Base-by-base conservation (phyloP, 2,797 vertebrate genomes). In the Phylloscopus collybita region DNA sequence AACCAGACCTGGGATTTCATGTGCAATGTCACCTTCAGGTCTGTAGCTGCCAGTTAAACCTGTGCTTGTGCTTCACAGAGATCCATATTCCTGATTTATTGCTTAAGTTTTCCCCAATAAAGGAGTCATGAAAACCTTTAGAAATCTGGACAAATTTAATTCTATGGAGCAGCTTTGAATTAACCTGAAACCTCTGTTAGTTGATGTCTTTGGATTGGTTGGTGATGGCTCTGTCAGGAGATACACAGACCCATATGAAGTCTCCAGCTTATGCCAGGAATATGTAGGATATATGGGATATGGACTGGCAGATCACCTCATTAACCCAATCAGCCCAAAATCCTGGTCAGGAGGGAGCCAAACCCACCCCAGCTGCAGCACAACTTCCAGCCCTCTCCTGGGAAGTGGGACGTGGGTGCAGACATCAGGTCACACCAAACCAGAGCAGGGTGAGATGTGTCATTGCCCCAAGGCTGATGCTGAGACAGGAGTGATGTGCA, bases 351-450 rank as follows among this genome's bases (percentile, higher is more conserved):
- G 51, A 82, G 40, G 67, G 56, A 80, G 29, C 59, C 60, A 45
- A 51, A 5, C 10, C n/a, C 47, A 11, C 4, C 25, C 9, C 6
- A 53, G 42, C 12, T 84, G 42, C 30, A 4, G n/a, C 59, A 25
- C 38, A 49, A 2, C 64, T 59, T 61, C 38, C 80, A 84, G 27
- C 40, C 44, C 22, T 79, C 27, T 49, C 45, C 15, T 17, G 27
- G 61, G 66, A 20, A 34, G 22, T 0, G 7, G 16, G 30, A 15
- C 0, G 0, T 44, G 45, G 36, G 22, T 65, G 56, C 21, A 49
- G 44, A 22, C 29, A 13, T 10, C 15, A 9, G 25, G 7, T 26
- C 34, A 5, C 30, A 17, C 6, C 80, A 5, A 13, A 14, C 13
- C 10, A n/a, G 27, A 29, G 9, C 44, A 19, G 34, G 53, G 9